Conservation (phyloP, 2,797 vertebrate genomes). For the Pseudomugil tenellus region DNA sequence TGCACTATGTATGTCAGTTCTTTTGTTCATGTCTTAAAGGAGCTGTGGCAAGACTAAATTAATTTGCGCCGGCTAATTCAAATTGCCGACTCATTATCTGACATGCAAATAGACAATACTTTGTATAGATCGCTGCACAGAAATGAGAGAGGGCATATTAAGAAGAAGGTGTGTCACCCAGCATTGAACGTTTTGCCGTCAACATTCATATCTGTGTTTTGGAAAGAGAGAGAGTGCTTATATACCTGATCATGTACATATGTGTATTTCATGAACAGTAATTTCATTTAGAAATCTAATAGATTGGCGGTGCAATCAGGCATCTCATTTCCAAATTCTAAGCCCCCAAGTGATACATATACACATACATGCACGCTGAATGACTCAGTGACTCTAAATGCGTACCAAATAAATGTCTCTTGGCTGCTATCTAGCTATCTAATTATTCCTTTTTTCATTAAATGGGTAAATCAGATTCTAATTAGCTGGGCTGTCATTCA, state of each 20-base stretch:
- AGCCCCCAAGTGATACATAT: conserved; percentile 77
- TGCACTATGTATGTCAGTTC: neutral
- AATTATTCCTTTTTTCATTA: conserved; percentile 82
- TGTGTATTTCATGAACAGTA: conserved; percentile 65
- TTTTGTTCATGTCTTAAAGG: conserved; percentile 19
- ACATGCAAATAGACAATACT: conserved; percentile 36
- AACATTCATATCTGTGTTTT: conserved; percentile 25
- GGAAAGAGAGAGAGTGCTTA: conserved; percentile 11
- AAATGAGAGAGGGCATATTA: conserved; percentile 30
- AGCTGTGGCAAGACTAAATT: conserved; percentile 27
- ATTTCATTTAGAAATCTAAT: conserved; percentile 77
- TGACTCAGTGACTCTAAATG: conserved; percentile 60
- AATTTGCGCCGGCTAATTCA: conserved; percentile 49
- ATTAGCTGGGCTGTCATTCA: conserved; percentile 86
- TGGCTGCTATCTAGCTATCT: conserved; percentile 80
- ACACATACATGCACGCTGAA: conserved; percentile 62
- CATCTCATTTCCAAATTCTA: conserved; percentile 75
- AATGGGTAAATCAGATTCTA: conserved; percentile 87
- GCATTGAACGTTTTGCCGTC: conserved; percentile 2
- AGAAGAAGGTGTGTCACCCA: conserved; percentile 11
- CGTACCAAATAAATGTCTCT: conserved; percentile 76
- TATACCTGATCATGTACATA: conserved; percentile 36
- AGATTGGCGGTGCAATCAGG: conserved; percentile 59
- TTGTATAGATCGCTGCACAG: conserved; percentile 21
- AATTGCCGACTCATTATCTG: conserved; percentile 61